Base-by-base conservation (phyloP, 2,888 invertebrate genomes). In the Drosophila paracracens region DNA sequence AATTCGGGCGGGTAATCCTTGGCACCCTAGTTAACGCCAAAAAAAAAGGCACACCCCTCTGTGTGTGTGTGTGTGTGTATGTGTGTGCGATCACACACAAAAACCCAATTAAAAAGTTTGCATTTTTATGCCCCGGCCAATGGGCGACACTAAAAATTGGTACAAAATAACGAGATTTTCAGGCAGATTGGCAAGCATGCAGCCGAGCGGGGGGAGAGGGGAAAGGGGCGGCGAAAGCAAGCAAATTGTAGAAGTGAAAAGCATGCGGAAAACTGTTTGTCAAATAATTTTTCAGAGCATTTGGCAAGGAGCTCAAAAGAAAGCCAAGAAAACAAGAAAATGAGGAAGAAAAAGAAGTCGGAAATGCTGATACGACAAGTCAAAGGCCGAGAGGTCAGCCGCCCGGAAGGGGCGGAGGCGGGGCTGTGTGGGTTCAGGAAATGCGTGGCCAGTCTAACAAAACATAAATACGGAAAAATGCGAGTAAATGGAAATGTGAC, bases 51-150 rank as follows among this genome's bases (percentile, higher is more conserved):
- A 25, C 21, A 13, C 18, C 21, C 61, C 18, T 7, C 10, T 6
- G 21, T 13, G 40, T 21, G 13, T 21, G 13, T 43, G 36, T 35
- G 11, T 43, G 43, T 43, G 11, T 43, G 21, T 13, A 13, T 21
- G n/a, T 40, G n/a, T 43, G 43, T 46, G 46, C 76, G 86, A 86
- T 86, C 86, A 83, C 86, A 82, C 76, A 87, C 54, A 56, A 81
- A 87, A 87, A 87, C 86, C 89, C 86, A 89, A 87, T 88, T 87
- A 87, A 87, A 87, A 87, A 87, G 86, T 87, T 87, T 87, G 83
- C 89, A 88, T 88, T 89, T 87, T 87, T 87, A 87, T 87, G 82
- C 81, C 70, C 65, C 63, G 66, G 62, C 76, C 70, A 69, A 73
- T 76, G 80, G 73, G 56, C 71, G 64, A 67, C 79, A 81, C 75